These are phyloP conservation scores for Oryzias melastigma DNA, from an alignment of 2,113 vertebrate genomes.

Conservation along the genomic window DNA sequence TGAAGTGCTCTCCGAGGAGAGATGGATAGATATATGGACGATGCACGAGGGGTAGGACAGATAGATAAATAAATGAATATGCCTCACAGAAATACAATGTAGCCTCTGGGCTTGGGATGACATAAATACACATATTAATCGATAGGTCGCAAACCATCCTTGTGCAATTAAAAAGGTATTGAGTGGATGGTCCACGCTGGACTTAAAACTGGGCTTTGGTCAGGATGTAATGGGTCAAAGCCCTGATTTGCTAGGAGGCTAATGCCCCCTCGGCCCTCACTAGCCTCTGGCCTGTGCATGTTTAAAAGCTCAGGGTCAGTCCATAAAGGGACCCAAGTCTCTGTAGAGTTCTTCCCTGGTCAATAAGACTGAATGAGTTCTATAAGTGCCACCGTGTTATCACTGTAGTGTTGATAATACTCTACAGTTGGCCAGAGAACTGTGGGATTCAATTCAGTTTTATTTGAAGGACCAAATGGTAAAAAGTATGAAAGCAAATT, in stretches of 20 bases:
- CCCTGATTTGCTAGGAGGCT: conserved; percentile 66
- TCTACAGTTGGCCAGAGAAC: conserved; percentile 31
- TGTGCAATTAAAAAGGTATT: conserved; percentile 79
- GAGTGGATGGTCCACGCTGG: conserved; percentile 57
- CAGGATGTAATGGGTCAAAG: conserved; percentile 41
- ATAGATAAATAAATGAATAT: conserved; percentile 83
- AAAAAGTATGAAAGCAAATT: too few species aligned
- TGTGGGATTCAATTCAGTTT: background rate
- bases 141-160: conserved; percentile 75
- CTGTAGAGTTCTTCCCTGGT: conserved; percentile 64
- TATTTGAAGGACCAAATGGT: too few species aligned
- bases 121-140: conserved; percentile 81
- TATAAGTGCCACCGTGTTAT: conserved; percentile 49
- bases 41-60: conserved; percentile 71
- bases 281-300: conserved; percentile 55
- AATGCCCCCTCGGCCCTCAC: conserved; percentile 58
- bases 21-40: conserved; percentile 78
- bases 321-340: conserved; percentile 74
- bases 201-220: conserved; percentile 42
- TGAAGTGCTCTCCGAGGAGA: conserved; percentile 76
- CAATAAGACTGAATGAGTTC: conserved; percentile 71
- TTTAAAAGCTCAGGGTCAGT: conserved; percentile 61
- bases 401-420: conserved; percentile 34
- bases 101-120: conserved; percentile 55
- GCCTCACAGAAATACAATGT: conserved; percentile 79